Evolutionary conservation across 2,113 vertebrate genomes (phyloP).

Genomic region (Zosterops hypoxanthus): DNA sequence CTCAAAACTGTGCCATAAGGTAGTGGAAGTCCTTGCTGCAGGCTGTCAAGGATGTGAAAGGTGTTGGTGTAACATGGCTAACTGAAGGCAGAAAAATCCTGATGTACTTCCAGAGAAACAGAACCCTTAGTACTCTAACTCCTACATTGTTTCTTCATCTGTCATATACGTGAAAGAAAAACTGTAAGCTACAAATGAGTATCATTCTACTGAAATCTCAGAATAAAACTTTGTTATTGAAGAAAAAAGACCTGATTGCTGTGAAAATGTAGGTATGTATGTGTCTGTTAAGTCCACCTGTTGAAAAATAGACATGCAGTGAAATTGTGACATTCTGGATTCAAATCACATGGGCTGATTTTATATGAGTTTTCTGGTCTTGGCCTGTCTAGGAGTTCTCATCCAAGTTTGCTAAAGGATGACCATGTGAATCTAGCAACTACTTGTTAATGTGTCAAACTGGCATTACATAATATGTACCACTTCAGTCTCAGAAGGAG

Average conservation of each 20-base stretch:
- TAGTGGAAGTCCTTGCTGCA: not conserved
- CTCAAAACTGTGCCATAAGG: not conserved
- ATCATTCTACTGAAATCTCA: not conserved
- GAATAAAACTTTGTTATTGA: not conserved
- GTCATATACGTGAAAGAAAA: not conserved
- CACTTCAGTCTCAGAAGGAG: not conserved
- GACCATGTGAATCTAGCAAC: not conserved
- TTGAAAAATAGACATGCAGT: not conserved
- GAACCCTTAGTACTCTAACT: not conserved
- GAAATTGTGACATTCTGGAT: not conserved
- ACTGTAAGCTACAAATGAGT: not conserved
- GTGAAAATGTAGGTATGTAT: not conserved
- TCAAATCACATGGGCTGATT: not conserved
- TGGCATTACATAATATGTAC: not conserved
- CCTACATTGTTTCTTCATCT: not conserved
- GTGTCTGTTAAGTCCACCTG: not conserved
- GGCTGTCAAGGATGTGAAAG: fast-evolving
- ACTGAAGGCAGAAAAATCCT: not conserved
- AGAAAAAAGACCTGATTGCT: not conserved
- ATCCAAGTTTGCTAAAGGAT: not conserved
- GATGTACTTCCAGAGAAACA: not conserved
- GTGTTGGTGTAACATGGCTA: not conserved
- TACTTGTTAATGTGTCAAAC: not conserved
- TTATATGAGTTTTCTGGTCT: not conserved
- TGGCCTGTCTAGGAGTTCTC: not conserved